Base-by-base conservation (phyloP, 1,140 invertebrate genomes). In the Drosophila willistoni region DNA sequence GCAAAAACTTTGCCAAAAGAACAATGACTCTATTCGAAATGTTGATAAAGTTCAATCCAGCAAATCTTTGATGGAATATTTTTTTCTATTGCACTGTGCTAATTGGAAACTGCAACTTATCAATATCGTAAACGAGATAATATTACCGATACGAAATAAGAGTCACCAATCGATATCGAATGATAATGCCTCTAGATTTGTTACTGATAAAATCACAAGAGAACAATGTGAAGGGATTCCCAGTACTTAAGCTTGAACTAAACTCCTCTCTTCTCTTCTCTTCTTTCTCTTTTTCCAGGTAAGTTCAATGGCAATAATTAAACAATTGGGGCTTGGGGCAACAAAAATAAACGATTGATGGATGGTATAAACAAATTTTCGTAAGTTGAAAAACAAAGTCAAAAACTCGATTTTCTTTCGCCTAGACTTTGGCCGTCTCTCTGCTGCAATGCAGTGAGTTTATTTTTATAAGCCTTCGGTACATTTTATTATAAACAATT, bases 401-500 rank as follows among this genome's bases (percentile, higher is more conserved):
- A 51, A 51, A 51, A 22, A 14, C 44, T 9, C 44, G 44, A 47
- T 47, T 19, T 17, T 14, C 12, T 25, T 22, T 13, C 54, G 14
- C 22, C 54, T 12, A 33, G 36, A 39, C 36, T 13, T 12, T 13
- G 34, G 34, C 34, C 29, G 3, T 1, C n/a, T 19, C 14, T 57
- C 25, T n/a, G n/a, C 19, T 22, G 55, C 14, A 34, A 63, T 41
- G 5, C 44, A 39, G n/a, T 71, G 76, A 72, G 76, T 78, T 78
- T 78, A 78, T 78, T 78, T 78, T 71, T 78, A 78, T 75, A 77
- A 70, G 67, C 41, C 75, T 70, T 42, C 17, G 56, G 75, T 44
- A 73, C 76, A 74, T 75, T 75, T 29, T 78, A 78, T 78, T 78
- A 71, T 75, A 78, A 78, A 78, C 76, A 78, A 65, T 42, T 13